Evolutionary conservation across 2,888 invertebrate species (phyloP), one percentile per base, ranked within the genome.

Genomic region (Agriopis leucophaearia): DNA sequence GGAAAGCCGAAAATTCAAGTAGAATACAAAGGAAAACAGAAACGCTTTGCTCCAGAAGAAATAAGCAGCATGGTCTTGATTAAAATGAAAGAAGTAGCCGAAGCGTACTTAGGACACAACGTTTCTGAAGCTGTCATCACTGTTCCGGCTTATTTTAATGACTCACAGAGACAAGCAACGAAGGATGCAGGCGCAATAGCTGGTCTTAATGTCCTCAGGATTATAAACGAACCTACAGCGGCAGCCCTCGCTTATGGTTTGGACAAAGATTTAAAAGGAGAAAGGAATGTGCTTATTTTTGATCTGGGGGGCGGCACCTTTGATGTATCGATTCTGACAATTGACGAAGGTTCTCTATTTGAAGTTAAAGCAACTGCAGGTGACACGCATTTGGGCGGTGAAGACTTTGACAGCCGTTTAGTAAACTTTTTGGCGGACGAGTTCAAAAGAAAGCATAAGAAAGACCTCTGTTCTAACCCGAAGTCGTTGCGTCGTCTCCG

Each of bases 311-410:
- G 95, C 36, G 95, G 95, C 69, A 97, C 97, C 42, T 97, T 97
- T 82, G 97, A 97, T 89, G 97, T 97, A 12, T 97, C 97, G 40
- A 95, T 97, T 74, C 90, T 98, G 44, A 96, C 96, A 15, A 97
- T 97, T 78, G 97, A 97, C 82, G 97, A 97, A 88, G 95, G 97
- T 1, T 95, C 95, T 0, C 83, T 95, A 36, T 97, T 97, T 85
- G 97, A 97, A 88, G 97, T 97, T 0, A 97, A 96, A 89, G 94
- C 97, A 0, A 98, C 97, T 8, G 97, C 97, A 45, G 97, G 97
- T 13, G 97, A 98, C 80, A 97, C 97, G 0, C 97, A 97, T 85
- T 94, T 97, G 60, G 97, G 97, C n/a, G 97, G 97, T 16, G 97
- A 97, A 88, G 96, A 97, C 85, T 95, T 95, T 73, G 83, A 95